These are phyloP conservation scores for Asarcornis scutulata DNA, from an alignment of 2,113 vertebrate genomes.

Conservation along the genomic window DNA sequence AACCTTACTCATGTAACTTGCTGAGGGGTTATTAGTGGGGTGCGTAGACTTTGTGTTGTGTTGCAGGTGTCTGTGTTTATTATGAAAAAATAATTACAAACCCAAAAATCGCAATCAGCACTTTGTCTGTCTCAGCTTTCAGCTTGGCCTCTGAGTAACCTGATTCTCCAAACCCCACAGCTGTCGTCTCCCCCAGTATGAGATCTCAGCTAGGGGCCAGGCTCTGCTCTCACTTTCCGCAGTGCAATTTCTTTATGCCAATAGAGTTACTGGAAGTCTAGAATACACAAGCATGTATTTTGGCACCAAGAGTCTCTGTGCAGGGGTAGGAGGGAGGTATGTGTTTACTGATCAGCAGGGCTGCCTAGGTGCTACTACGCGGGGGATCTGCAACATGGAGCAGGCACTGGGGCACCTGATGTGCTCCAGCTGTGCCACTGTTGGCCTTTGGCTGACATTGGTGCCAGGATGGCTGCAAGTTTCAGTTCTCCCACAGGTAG, in stretches of 20 bases:
- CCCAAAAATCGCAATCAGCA: not conserved
- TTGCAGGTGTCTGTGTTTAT: constrained; percentile 54
- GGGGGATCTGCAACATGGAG: not conserved
- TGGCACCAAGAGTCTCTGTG: not conserved
- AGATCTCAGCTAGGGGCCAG: not conserved
- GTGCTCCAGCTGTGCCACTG: not conserved
- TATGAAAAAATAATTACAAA: constrained; percentile 26
- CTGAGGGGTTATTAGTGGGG: constrained; percentile 6
- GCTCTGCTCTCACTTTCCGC: not conserved
- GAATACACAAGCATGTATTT: not conserved
- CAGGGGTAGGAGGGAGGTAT: not conserved
- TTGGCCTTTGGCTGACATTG: not conserved
- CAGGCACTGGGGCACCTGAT: fast-evolving
- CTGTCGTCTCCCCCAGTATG: not conserved
- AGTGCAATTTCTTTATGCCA: not conserved
- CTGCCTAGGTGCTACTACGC: not conserved
- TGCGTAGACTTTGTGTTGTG: not conserved
- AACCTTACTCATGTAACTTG: not conserved
- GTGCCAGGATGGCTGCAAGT: not conserved
- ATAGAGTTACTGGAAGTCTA: not conserved
- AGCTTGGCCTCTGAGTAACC: not conserved
- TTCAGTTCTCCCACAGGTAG: not conserved
- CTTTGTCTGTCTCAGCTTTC: constrained; percentile 27
- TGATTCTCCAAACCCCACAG: constrained; percentile 24
- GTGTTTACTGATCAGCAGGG: not conserved